A percentile compares a stretch with the other conserved stretches of the same genome.
phyloP scores from a whole-genome alignment of 2,797 vertebrate species.

The Muraenolepis orangiensis region DNA sequence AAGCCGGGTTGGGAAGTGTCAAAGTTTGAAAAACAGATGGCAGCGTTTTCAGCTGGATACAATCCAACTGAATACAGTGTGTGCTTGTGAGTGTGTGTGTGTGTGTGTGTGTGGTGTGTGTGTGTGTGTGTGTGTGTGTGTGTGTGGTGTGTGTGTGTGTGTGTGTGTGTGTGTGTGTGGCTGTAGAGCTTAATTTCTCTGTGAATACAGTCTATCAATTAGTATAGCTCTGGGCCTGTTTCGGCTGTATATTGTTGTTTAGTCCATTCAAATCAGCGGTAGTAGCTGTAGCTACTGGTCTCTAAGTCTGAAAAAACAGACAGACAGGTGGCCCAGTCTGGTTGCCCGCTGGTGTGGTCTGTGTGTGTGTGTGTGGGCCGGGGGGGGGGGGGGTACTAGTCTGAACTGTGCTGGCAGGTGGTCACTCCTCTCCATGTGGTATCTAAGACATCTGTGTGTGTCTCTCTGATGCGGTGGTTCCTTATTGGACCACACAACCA shows the following conservation, averaged over 20 bases:
- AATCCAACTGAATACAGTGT: slow-evolving; percentile 48
- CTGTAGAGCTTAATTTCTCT: slow-evolving; percentile 38
- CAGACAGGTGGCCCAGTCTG: slow-evolving; percentile 49
- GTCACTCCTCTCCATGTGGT: slow-evolving; percentile 37
- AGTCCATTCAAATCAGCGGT: too few relatives aligned
- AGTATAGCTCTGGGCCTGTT: neutral
- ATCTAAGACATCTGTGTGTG: slow-evolving; percentile 24
- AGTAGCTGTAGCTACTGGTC: too few relatives aligned
- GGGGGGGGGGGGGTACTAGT: slow-evolving; percentile 18
- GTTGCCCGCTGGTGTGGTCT: slow-evolving; percentile 30
- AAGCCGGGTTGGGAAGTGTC: too few relatives aligned
- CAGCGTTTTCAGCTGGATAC: slow-evolving; percentile 33
- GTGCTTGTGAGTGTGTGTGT: slow-evolving; percentile 1
- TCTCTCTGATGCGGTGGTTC: slow-evolving; percentile 7
- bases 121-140: slow-evolving; percentile 18
- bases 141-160: slow-evolving; percentile 3
- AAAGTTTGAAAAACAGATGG: slow-evolving; percentile 66
- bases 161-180: slow-evolving; percentile 15
- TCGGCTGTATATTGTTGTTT: neutral
- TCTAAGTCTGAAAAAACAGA: slow-evolving; percentile 36
- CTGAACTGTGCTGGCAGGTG: slow-evolving; percentile 23
- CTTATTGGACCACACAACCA: neutral
- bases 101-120: slow-evolving; percentile 1
- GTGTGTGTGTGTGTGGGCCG: neutral
- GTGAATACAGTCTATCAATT: slow-evolving; percentile 55